phyloP scores from a whole-genome alignment of 1,140 invertebrate species.

The Drosophila dunni region DNA sequence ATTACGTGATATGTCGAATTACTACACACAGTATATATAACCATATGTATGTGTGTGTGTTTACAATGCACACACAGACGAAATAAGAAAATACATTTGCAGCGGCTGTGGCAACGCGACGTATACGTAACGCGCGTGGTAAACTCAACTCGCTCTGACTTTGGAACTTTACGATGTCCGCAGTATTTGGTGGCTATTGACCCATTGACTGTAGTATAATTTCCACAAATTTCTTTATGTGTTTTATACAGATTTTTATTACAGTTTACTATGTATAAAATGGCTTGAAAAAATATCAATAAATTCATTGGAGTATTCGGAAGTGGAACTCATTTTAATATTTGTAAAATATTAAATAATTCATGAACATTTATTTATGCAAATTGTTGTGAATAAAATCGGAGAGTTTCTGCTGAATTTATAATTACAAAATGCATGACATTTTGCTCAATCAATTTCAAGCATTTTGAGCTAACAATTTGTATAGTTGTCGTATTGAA shows the following conservation, averaged over 20 bases:
- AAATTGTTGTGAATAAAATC: no score
- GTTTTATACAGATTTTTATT: conserved; percentile 28
- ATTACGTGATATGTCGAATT: conserved; percentile 66
- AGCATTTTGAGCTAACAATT: no score
- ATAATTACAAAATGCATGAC: no score
- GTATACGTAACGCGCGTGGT: conserved; percentile 58
- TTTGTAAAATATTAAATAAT: no score
- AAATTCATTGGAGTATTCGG: no score
- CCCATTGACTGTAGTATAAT: conserved; percentile 31
- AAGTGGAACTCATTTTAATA: no score
- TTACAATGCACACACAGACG: conserved; percentile 35
- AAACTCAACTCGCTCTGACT: conserved; percentile 37
- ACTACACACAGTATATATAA: conserved; percentile 24
- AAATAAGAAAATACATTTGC: conserved; percentile 60
- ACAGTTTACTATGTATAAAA: background rate
- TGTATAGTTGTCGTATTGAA: background rate
- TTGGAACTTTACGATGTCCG: conserved; percentile 76
- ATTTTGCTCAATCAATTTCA: no score
- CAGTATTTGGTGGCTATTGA: conserved; percentile 51
- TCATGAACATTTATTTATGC: no score
- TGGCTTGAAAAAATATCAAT: background rate
- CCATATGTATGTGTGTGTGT: conserved; percentile 17
- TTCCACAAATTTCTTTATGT: conserved; percentile 16
- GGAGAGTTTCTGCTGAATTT: no score
- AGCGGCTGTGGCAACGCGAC: conserved; percentile 36